Conservation (phyloP, 2,797 vertebrate genomes). For the Hephaestus fuliginosus region DNA sequence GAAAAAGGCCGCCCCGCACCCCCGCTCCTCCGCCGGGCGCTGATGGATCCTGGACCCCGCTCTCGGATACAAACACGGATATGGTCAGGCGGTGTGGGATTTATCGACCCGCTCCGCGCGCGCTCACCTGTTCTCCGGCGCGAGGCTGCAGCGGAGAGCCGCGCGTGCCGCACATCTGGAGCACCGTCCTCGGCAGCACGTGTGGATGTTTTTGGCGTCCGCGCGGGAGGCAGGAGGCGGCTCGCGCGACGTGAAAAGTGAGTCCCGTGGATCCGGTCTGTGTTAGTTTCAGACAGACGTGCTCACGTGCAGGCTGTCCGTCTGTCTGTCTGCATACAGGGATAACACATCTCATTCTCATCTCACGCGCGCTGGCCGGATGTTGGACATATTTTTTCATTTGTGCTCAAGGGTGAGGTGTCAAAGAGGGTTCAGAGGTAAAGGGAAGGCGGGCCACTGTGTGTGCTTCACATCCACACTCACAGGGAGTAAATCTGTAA, state of each 20-base stretch:
- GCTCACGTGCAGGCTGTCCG: neutral
- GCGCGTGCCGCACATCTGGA: conserved; percentile 57
- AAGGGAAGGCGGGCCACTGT: neutral
- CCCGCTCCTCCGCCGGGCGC: conserved; percentile 22
- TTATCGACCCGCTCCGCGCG: conserved; percentile 69
- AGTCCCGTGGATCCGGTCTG: conserved; percentile 45
- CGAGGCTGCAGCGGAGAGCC: conserved; percentile 43
- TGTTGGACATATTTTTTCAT: neutral
- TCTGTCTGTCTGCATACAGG: neutral
- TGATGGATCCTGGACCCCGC: conserved; percentile 44
- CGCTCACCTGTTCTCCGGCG: conserved; percentile 66
- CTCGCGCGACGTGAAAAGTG: conserved; percentile 61
- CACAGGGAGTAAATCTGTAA: neutral
- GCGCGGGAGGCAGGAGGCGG: conserved; percentile 41
- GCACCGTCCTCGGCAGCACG: conserved; percentile 19
- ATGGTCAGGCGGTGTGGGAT: conserved; percentile 48
- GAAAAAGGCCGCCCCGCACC: conserved; percentile 55
- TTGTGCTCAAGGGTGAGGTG: no score
- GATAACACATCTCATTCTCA: conserved; percentile 9
- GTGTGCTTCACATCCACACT: neutral
- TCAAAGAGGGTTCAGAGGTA: no score
- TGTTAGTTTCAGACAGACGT: conserved; percentile 40
- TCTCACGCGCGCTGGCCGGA: conserved; percentile 5
- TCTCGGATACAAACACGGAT: conserved; percentile 82
- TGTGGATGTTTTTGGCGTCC: conserved; percentile 63